Percentiles rank a stretch among this genome's conserved stretches.
phyloP scores from a whole-genome alignment of 2,113 vertebrate species.

The Lycocorax pyrrhopterus region DNA sequence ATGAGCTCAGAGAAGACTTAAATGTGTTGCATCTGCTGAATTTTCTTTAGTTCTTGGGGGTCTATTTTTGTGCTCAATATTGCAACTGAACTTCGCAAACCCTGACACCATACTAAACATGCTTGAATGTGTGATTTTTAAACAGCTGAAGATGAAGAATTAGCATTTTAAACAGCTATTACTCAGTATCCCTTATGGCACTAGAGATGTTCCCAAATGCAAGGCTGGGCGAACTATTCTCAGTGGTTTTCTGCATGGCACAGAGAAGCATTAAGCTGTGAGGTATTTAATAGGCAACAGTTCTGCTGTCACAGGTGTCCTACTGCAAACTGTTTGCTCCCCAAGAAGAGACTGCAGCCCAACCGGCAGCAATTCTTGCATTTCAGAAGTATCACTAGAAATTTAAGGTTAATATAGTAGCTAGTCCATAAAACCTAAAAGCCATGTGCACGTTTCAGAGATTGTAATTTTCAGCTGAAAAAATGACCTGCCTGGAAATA shows the following conservation, averaged over 20 bases:
- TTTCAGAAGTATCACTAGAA: background rate
- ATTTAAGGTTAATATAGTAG: background rate
- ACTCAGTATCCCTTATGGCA: background rate
- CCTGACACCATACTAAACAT: background rate
- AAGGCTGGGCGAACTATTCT: background rate
- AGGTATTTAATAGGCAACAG: rapidly evolving
- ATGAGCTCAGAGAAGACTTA: background rate
- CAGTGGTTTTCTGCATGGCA: background rate
- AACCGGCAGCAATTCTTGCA: background rate
- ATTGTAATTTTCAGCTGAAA: background rate
- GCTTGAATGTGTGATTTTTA: background rate
- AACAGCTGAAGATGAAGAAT: background rate
- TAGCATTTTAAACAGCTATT: background rate
- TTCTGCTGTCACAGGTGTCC: background rate
- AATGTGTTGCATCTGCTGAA: background rate
- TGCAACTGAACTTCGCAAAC: background rate
- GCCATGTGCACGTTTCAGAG: background rate
- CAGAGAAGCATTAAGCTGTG: background rate
- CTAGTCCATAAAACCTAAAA: background rate
- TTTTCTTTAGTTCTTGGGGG: background rate
- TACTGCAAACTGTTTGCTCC: background rate
- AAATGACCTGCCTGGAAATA: background rate
- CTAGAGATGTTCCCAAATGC: background rate
- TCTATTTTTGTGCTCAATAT: background rate
- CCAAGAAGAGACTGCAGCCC: background rate